These are phyloP conservation scores for Syrphus vitripennis DNA, from an alignment of 2,888 invertebrate species.

Conservation along the genomic window DNA sequence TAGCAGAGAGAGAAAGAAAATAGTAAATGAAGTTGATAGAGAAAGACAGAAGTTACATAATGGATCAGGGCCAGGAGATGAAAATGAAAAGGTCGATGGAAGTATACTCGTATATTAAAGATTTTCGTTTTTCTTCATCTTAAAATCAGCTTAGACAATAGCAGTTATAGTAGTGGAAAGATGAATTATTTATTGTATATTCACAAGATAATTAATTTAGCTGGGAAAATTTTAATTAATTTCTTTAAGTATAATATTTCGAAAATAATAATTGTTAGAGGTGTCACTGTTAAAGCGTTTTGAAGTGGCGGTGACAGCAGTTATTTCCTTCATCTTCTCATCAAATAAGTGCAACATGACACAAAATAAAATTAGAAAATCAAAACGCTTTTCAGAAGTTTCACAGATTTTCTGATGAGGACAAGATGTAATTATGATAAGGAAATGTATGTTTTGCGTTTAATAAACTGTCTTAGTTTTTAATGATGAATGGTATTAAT, in stretches of 20 bases:
- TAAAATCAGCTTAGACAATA: slow-evolving; percentile 27
- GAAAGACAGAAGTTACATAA: background rate
- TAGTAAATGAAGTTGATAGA: background rate
- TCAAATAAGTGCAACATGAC: background rate
- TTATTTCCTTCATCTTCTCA: background rate
- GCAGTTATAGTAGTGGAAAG: slow-evolving; percentile 29
- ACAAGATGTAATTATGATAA: no score
- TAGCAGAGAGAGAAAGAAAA: background rate
- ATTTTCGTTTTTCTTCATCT: slow-evolving; percentile 18
- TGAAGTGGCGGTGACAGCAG: background rate
- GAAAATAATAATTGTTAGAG: slow-evolving; percentile 22
- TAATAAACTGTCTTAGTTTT: no score
- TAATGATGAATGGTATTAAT: no score
- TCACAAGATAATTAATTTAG: slow-evolving; percentile 55
- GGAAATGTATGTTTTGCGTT: no score
- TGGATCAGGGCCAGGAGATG: no score
- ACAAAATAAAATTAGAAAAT: background rate
- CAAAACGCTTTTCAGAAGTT: background rate
- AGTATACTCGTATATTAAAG: slow-evolving; percentile 8
- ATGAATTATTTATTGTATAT: slow-evolving; percentile 62
- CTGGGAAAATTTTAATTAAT: slow-evolving; percentile 56
- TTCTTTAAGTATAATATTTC: slow-evolving; percentile 33
- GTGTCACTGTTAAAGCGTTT: background rate
- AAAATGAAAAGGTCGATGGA: background rate
- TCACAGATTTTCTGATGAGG: background rate